Percentiles rank a stretch among this genome's conserved stretches.
Conservation (phyloP, 2,888 invertebrate species). For the Lasioglossum leucozonium region DNA sequence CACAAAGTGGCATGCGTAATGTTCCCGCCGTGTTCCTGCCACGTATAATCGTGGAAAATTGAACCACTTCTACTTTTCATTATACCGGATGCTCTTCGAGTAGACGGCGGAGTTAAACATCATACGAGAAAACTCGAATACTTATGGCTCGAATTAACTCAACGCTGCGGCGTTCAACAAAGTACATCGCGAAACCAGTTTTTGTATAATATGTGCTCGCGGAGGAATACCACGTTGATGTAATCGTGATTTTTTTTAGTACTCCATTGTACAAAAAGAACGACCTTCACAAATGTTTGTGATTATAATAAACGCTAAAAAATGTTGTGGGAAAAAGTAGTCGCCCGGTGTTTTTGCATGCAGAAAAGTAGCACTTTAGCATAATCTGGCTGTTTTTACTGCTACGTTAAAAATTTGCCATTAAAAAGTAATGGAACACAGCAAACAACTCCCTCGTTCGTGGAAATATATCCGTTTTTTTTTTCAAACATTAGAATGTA, state of each 20-base stretch:
- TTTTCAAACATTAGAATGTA: not conserved
- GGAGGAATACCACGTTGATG: not conserved
- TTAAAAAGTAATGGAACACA: not conserved
- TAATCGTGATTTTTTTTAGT: not conserved
- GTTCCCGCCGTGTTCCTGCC: constrained; percentile 38
- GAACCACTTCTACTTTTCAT: constrained; percentile 60
- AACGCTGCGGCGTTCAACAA: not conserved
- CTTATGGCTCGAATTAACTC: not conserved
- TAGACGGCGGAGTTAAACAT: not conserved
- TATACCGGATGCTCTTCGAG: not conserved
- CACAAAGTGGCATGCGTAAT: constrained; percentile 57
- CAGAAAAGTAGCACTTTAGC: not conserved
- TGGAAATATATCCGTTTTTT: not conserved
- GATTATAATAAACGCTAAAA: not conserved
- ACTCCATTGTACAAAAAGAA: not conserved
- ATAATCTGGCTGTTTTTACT: not conserved
- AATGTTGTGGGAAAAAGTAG: not conserved
- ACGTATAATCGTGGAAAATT: constrained; percentile 70
- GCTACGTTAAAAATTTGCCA: not conserved
- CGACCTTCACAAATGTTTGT: not conserved
- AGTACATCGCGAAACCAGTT: not conserved
- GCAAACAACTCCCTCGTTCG: not conserved
- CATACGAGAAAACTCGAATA: not conserved
- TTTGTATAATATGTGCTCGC: not conserved
- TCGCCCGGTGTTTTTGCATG: not conserved